Base-by-base conservation (phyloP, 2,797 vertebrate genomes). In the Danio aesculapii region DNA sequence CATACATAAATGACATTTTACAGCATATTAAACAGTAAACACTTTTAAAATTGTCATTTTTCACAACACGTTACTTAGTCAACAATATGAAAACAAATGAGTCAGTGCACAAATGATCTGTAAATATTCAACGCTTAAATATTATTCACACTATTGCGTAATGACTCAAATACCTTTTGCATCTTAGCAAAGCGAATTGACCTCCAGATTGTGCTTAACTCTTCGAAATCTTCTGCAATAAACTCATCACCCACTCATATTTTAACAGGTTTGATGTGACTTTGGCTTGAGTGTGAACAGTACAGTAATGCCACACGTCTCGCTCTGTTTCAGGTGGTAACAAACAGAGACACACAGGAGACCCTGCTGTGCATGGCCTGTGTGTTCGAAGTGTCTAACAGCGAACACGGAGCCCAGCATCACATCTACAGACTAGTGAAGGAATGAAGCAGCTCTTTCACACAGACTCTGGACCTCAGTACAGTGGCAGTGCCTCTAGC, bases 391-490 rank as follows among this genome's bases (percentile, higher is more conserved):
- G 98, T 99, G 84, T 99, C 98, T 0, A 99, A 98, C 96, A 99
- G 98, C 46, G 98, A 99, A 90, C 98, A 99, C 0, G 98, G 98
- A 77, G 98, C 98, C 88, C 98, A 99, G 89, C 98, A 99, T 94
- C 98, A 99, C 81, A 99, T 98, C 95, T 99, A 99, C 95, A 96
- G 98, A 94, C 96, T 99, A 92, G 97, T 99, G 91, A 99, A 99
- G 91, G 98, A 99, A 93, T 99, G 95, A 98, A 91, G 81, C 82
- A 53, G 58, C 86, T 67, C 82, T 88, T 84, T 88, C 92, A 91
- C 90, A 95, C 93, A 95, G 96, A 98, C 95, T 97, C 93, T 93
- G 93, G 95, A 96, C 95, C 95, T 97, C 96, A 95, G 95, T 93
- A 94, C 90, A 93, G 95, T 95, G 97, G 95, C 96, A 95, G 96